These are phyloP conservation scores for Sinocyclocheilus grahami DNA, from an alignment of 2,113 vertebrate genomes.

Conservation along the genomic window DNA sequence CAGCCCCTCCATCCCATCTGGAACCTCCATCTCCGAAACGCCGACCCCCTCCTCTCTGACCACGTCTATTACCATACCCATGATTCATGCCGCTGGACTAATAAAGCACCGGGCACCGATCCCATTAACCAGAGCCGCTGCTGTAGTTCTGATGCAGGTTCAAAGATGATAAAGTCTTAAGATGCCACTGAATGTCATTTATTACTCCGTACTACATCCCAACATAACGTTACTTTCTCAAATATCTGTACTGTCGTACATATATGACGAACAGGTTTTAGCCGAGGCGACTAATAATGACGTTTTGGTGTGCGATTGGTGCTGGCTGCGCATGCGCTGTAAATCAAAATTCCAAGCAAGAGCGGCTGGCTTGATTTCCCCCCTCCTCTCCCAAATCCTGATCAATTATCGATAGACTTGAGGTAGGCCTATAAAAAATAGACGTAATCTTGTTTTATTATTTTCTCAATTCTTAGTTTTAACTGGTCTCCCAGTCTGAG, in stretches of 20 bases:
- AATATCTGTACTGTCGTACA: background rate
- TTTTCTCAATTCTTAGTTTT: background rate
- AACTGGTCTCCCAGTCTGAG: background rate
- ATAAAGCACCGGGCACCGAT: background rate
- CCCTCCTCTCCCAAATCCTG: background rate
- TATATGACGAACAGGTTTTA: constrained; percentile 1
- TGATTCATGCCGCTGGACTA: constrained; percentile 78
- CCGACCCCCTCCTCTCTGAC: constrained; percentile 74
- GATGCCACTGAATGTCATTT: background rate
- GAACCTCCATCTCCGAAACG: constrained; percentile 67
- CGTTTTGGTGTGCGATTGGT: background rate
- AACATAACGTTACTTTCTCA: background rate
- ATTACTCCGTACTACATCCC: background rate
- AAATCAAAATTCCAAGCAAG: background rate
- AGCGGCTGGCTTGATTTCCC: background rate
- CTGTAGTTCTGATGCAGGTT: background rate
- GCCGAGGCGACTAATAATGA: background rate
- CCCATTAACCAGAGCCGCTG: background rate
- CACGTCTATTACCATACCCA: constrained; percentile 62
- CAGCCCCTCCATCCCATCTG: constrained; percentile 65
- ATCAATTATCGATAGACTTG: background rate
- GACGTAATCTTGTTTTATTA: background rate
- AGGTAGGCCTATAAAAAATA: background rate
- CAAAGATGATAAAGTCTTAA: background rate
- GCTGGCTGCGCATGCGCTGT: background rate